Percentiles rank a stretch among this genome's conserved stretches.
These are phyloP conservation scores for Meiosimyza platycephala DNA, from an alignment of 2,888 invertebrate genomes.

Conservation along the genomic window DNA sequence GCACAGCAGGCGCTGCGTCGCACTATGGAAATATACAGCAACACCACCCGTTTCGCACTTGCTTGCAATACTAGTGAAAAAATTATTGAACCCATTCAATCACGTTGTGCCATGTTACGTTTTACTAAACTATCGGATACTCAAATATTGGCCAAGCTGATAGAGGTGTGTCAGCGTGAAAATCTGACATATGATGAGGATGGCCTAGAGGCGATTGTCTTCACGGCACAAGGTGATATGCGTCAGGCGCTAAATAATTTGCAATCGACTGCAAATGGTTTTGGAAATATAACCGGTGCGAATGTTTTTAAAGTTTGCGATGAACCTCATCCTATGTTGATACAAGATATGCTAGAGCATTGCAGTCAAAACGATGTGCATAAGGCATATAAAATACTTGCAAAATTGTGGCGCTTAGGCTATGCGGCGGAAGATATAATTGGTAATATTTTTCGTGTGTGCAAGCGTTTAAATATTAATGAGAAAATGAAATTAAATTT, in stretches of 20 bases:
- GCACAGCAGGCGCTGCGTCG: constrained; percentile 97
- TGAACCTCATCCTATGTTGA: constrained; percentile 95
- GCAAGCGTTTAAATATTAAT: constrained; percentile 84
- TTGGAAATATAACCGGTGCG: constrained; percentile 88
- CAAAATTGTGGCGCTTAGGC: constrained; percentile 91
- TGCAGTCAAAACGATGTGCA: constrained; percentile 86
- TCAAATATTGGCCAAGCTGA: constrained; percentile 85
- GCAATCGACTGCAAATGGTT: constrained; percentile 94
- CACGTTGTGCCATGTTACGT: constrained; percentile 95
- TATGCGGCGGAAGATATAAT: constrained; percentile 98
- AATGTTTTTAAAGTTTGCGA: constrained; percentile 99
- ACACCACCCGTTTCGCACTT: constrained; percentile 95
- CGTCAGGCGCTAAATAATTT: constrained; percentile 97
- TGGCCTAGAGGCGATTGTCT: constrained; percentile 95
- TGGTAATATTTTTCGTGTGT: constrained; percentile 92
- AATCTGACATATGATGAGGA: constrained; percentile 86
- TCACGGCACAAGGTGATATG: constrained; percentile 99
- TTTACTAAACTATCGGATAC: constrained; percentile 91
- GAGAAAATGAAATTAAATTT: constrained; percentile 87
- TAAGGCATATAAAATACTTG: constrained; percentile 87
- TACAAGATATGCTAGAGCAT: constrained; percentile 89
- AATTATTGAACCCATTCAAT: constrained; percentile 99
- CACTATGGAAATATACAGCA: constrained; percentile 98
- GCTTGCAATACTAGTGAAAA: constrained; percentile 99
- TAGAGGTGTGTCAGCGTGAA: constrained; percentile 81